Percentiles rank a stretch among this genome's conserved stretches.
Evolutionary conservation across 2,113 vertebrate species (phyloP).

Genomic region (Calyptomena viridis): DNA sequence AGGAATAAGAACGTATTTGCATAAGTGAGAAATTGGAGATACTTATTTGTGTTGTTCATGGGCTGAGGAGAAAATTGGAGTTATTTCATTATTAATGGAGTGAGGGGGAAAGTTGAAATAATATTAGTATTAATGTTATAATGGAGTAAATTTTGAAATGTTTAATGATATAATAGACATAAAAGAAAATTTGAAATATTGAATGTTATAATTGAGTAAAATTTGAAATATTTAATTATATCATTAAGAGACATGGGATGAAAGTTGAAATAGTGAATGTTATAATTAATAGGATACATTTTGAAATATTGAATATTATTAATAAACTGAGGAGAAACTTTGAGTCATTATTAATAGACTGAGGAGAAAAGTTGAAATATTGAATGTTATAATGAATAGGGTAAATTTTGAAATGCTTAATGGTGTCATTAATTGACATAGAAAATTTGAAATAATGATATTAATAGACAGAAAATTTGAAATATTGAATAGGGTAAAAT

Average conservation of each 20-base stretch:
- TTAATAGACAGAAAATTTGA: not conserved
- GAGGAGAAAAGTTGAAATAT: not conserved
- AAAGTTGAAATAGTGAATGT: not conserved
- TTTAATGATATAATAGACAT: not conserved
- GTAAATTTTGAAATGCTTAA: not conserved
- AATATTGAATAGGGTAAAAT: not conserved
- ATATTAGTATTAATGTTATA: too few relatives aligned
- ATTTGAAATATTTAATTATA: not conserved
- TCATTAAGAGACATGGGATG: too few relatives aligned
- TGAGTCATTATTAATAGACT: too few relatives aligned
- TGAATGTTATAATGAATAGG: not conserved
- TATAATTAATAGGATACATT: not conserved
- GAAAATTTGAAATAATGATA: not conserved
- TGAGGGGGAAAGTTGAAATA: too few relatives aligned
- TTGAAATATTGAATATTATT: too few relatives aligned
- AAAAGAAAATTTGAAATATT: not conserved
- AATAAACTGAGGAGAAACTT: too few relatives aligned
- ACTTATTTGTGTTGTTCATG: not conserved
- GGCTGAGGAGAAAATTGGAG: too few relatives aligned
- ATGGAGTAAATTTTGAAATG: too few relatives aligned
- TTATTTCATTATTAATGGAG: too few relatives aligned
- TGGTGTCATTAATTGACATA: not conserved
- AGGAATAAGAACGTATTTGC: not conserved
- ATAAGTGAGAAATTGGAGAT: too few relatives aligned
- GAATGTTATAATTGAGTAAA: not conserved